Percentiles rank a stretch among this genome's conserved stretches.
These are phyloP conservation scores for Hanleya hanleyi DNA, from an alignment of 2,888 invertebrate species.

Conservation along the genomic window DNA sequence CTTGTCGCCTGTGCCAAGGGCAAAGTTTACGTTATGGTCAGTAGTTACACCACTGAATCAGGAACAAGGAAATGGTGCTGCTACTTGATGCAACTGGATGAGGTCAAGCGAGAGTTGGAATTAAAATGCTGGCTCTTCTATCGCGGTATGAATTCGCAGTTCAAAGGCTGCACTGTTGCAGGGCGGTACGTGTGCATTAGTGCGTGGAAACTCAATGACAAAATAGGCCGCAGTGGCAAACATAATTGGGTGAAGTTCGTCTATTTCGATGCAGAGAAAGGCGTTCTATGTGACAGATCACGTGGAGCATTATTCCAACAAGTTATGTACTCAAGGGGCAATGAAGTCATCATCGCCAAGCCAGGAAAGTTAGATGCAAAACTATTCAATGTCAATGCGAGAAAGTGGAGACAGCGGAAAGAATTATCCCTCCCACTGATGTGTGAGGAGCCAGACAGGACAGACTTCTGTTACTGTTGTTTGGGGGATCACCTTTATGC, in stretches of 20 bases:
- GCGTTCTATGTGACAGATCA: conserved; percentile 36
- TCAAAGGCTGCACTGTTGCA: neutral
- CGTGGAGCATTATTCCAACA: conserved; percentile 41
- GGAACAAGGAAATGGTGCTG: neutral
- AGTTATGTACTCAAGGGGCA: conserved; percentile 40
- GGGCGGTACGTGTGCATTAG: neutral
- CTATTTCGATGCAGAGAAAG: conserved; percentile 35
- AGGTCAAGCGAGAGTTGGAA: neutral
- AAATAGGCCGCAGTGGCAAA: neutral
- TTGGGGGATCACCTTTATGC: conserved; percentile 44
- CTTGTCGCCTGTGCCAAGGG: neutral
- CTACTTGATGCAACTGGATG: neutral
- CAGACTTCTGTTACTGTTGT: conserved; percentile 41
- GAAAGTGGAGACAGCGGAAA: conserved; percentile 37
- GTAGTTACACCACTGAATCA: neutral
- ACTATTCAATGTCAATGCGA: conserved; percentile 37
- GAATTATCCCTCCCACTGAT: conserved; percentile 40
- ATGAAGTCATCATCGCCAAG: conserved; percentile 43
- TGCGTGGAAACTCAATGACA: neutral
- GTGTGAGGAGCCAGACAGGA: conserved; percentile 35
- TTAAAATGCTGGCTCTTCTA: neutral
- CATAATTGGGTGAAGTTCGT: conserved; percentile 36
- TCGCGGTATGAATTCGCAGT: neutral
- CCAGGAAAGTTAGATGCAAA: conserved; percentile 43
- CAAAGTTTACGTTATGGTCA: neutral